These are phyloP conservation scores for Microtus oregoni DNA, from an alignment of 2,113 vertebrate species.

Conservation along the genomic window DNA sequence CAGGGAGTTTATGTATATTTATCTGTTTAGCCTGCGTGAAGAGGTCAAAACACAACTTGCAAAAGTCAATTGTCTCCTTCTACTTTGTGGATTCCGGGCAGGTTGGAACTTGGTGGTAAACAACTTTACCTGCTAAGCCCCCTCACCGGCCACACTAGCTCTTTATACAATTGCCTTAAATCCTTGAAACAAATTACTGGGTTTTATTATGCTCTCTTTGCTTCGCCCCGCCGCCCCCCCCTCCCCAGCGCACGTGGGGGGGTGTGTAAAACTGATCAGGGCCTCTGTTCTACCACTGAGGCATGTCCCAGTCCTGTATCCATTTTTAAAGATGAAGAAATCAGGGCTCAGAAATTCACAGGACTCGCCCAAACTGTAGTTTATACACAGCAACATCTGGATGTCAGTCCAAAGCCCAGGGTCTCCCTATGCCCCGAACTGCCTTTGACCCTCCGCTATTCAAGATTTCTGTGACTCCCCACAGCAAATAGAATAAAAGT, in stretches of 20 bases:
- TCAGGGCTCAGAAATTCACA: neutral
- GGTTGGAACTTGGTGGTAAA: neutral
- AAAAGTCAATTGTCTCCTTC: neutral
- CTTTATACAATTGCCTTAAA: neutral
- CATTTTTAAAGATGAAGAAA: slow-evolving; percentile 29
- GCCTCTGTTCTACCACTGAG: neutral
- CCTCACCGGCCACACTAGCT: neutral
- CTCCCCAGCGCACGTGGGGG: too few relatives aligned
- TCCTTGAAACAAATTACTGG: neutral
- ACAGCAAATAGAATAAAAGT: neutral
- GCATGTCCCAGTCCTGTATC: neutral
- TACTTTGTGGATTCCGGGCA: neutral
- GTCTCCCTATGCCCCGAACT: neutral
- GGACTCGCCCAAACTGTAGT: neutral
- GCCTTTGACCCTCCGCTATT: neutral
- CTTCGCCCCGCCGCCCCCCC: too few relatives aligned
- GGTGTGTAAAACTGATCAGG: neutral
- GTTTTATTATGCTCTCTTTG: neutral
- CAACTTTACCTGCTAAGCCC: neutral
- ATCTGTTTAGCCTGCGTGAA: neutral
- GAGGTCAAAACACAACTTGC: neutral
- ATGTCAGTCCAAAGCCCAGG: neutral
- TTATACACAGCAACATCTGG: neutral
- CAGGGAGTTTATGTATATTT: neutral
- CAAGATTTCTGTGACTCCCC: neutral